These are phyloP conservation scores for Cryptosula pallasiana DNA, from an alignment of 2,888 invertebrate species.

Conservation along the genomic window DNA sequence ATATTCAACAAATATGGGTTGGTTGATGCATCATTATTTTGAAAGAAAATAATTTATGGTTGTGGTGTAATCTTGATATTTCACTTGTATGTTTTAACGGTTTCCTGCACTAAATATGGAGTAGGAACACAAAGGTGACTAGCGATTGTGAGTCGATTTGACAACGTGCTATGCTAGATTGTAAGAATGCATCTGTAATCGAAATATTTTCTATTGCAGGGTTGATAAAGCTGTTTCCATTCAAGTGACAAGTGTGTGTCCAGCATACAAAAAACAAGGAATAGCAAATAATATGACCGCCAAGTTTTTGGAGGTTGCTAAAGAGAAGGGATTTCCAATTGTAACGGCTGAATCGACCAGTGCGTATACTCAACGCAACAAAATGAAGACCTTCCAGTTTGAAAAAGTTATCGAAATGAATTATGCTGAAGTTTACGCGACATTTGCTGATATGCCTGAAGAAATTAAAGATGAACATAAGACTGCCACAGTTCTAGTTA, in stretches of 20 bases:
- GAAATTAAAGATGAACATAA: neutral
- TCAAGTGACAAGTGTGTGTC: neutral
- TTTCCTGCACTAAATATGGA: neutral
- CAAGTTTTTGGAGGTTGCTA: neutral
- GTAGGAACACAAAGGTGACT: too few relatives aligned
- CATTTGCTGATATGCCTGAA: neutral
- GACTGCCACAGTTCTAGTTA: neutral
- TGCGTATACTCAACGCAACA: neutral
- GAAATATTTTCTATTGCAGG: conserved; percentile 13
- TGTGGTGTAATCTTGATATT: neutral
- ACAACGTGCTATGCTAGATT: neutral
- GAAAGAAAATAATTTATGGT: neutral
- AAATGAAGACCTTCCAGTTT: neutral
- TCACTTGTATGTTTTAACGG: neutral
- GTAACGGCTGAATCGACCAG: neutral
- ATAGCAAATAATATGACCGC: conserved; percentile 16
- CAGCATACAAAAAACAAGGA: neutral
- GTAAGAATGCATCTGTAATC: neutral
- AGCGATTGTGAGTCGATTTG: neutral
- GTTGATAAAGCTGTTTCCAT: neutral
- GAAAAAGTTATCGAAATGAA: neutral
- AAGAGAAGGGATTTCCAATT: neutral
- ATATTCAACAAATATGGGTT: conserved; percentile 7
- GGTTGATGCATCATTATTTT: neutral
- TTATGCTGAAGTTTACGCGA: neutral